Base-by-base conservation (phyloP, 2,797 vertebrate species). In the Pterois miles region DNA sequence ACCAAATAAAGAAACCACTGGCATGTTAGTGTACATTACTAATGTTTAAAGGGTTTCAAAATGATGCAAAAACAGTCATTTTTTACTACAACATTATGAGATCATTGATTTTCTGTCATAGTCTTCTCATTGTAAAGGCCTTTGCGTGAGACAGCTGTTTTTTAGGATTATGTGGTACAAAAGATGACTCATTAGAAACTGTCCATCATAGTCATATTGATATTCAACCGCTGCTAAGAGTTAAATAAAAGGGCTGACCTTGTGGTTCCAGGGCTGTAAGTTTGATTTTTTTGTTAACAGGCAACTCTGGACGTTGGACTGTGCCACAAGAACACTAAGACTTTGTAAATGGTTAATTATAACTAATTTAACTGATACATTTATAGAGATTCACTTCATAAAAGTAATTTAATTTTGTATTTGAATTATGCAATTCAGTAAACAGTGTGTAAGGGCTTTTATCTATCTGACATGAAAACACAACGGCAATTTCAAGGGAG, bases 1-100 rank as follows among this genome's bases (percentile, higher is more conserved):
- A 89, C 76, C 76, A 89, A 85, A 85, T 83, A 71, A 84, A 84
- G 25, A 80, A 78, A 71, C 40, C 60, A 38, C 59, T 62, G 62
- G 60, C 79, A 83, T 88, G 56, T 75, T 65, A 43, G 43, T 74
- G 76, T 63, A n/a, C 46, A 63, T 66, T 78, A 57, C 29, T 33
- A 27, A 66, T 62, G 71, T 85, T 46, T 27, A 69, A 78, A 78
- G 74, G n/a, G 5, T 31, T 69, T 78, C 58, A 6, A 76, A 84
- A 69, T 67, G 14, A 71, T 76, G 36, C 40, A 53, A 46, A 53
- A 54, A 14, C 16, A 5, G 9, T n/a, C 27, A 46, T n/a, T 65
- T 85, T 71, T 53, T 9, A 8, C 3, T 22, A 54, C 13, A 57
- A 46, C 36, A 33, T 38, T 22, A 66, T 62, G 20, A 74, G 23